These are phyloP conservation scores for Egretta garzetta DNA, from an alignment of 2,113 vertebrate genomes.

Conservation along the genomic window DNA sequence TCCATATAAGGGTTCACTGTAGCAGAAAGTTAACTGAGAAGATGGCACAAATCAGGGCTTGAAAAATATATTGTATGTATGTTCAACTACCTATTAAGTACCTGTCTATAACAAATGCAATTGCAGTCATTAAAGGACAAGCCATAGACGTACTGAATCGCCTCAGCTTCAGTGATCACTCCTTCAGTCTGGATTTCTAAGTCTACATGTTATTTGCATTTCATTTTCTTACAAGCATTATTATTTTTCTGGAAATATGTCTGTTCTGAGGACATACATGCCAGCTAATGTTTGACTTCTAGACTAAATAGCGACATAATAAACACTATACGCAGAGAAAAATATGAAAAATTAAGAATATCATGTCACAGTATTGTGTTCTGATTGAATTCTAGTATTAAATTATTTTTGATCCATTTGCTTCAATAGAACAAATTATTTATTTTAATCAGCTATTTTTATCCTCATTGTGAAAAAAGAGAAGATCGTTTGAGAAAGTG, in stretches of 20 bases:
- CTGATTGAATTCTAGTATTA: neutral
- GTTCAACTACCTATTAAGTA: neutral
- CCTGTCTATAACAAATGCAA: neutral
- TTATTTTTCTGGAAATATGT: neutral
- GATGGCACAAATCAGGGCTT: neutral
- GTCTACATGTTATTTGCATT: neutral
- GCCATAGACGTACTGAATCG: neutral
- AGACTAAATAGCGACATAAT: neutral
- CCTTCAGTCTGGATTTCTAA: neutral
- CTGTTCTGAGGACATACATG: neutral
- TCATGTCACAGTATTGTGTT: accelerated
- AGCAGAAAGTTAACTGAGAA: neutral
- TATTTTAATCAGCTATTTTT: neutral
- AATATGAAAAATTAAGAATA: neutral
- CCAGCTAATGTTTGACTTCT: neutral
- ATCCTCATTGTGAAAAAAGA: neutral
- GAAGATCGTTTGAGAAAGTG: neutral
- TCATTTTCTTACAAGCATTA: neutral
- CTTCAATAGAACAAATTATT: neutral
- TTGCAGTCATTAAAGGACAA: neutral
- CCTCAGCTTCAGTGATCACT: neutral
- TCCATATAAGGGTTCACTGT: neutral
- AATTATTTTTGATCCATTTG: neutral
- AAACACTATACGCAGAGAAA: neutral
- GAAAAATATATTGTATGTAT: neutral